These are phyloP conservation scores for Mycetomoellerius zeteki DNA, from an alignment of 1,140 invertebrate genomes.

Conservation along the genomic window DNA sequence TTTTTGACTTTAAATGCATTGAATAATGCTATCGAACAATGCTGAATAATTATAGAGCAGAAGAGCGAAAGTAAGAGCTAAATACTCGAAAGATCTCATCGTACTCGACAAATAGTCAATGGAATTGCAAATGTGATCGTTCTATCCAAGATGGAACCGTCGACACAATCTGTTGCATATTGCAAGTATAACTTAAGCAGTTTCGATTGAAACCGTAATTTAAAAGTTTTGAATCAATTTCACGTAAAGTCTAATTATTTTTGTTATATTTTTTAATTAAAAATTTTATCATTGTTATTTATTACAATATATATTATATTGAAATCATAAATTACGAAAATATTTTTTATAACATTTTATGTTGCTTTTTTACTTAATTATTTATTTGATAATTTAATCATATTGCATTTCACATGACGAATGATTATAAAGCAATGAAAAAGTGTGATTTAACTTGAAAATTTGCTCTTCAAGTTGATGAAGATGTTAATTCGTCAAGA, in stretches of 20 bases:
- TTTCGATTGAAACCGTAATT: conserved; percentile 6
- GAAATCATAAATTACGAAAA: conserved; percentile 2
- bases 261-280: neutral
- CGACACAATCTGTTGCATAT: conserved; percentile 20
- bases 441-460: conserved; percentile 4
- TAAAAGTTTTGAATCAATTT: conserved; percentile 1
- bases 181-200: neutral
- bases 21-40: neutral
- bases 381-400: neutral
- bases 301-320: conserved; percentile 1
- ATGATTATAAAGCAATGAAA: conserved; percentile 5
- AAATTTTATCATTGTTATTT: neutral
- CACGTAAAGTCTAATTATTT: neutral
- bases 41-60: neutral
- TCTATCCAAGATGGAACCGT: conserved; percentile 36
- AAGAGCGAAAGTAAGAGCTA: neutral
- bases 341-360: conserved; percentile 11
- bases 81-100: conserved; percentile 23
- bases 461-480: conserved; percentile 29
- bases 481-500: neutral
- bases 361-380: neutral
- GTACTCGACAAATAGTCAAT: conserved; percentile 31
- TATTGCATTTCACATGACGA: neutral
- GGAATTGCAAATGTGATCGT: conserved; percentile 37
- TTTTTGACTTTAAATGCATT: neutral